phyloP scores from a whole-genome alignment of 2,797 vertebrate genomes.

The Sus cebifrons region DNA sequence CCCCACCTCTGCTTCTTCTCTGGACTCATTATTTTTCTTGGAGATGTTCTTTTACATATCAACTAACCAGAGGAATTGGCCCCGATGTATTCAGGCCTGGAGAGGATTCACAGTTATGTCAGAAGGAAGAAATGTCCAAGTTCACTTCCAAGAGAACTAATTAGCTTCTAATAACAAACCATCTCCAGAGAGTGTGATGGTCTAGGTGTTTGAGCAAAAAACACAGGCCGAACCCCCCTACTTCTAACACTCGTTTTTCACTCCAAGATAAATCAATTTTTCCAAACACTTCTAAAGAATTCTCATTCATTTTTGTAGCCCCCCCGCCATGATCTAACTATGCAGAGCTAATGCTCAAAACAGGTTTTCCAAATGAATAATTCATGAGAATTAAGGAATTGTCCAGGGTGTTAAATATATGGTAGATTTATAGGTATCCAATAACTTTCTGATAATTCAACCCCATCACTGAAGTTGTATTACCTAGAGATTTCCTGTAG shows the following conservation, averaged over 20 bases:
- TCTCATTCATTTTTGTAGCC: background rate
- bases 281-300: background rate
- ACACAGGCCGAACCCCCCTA: slow-evolving; percentile 32
- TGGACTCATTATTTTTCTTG: slow-evolving; percentile 85
- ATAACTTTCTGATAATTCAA: slow-evolving; percentile 48
- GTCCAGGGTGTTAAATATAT: background rate
- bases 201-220: slow-evolving; percentile 65
- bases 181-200: slow-evolving; percentile 41
- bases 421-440: background rate
- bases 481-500: background rate
- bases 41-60: slow-evolving; percentile 72
- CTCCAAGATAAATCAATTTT: slow-evolving; percentile 55
- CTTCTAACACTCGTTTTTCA: slow-evolving; percentile 9
- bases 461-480: background rate
- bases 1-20: background rate
- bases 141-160: slow-evolving; percentile 58
- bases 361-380: slow-evolving; percentile 15
- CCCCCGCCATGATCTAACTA: background rate
- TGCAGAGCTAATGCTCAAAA: slow-evolving; percentile 1
- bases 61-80: slow-evolving; percentile 66
- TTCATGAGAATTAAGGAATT: background rate
- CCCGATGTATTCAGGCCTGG: slow-evolving; percentile 60
- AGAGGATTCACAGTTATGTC: slow-evolving; percentile 68
- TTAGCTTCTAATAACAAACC: slow-evolving; percentile 77
- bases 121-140: slow-evolving; percentile 46